Base-by-base conservation (phyloP, 1,140 invertebrate genomes). In the Drosophila triauraria region DNA sequence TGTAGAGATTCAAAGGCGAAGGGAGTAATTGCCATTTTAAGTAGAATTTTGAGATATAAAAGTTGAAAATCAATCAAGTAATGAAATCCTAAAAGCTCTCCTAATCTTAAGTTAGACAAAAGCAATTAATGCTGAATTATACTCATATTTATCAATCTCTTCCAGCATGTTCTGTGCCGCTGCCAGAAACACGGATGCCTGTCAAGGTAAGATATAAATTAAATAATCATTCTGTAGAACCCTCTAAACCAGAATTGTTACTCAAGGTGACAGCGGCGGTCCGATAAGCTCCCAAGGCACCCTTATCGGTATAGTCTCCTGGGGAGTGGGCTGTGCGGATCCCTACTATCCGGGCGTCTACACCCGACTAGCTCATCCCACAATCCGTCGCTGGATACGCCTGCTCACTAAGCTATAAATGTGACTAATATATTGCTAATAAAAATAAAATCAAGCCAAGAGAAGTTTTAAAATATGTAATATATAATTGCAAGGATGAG, bases 301-400 rank as follows among this genome's bases (percentile, higher is more conserved):
- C 1, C 71, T 94, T 1, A 92, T 93, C 53, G 96, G 96, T 23
- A 91, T 96, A 20, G 94, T 95, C 0, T 95, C 95, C 25, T 96
- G 95, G 94, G 96, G 95, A 23, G 93, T 94, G 23, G 94, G 94
- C 1, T 96, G 96, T 75, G 95, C 93, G 3, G 90, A 93, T 70
- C 93, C 94, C 0, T 92, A 93, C 6, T 93, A 93, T 75, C 95
- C 95, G 1, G 95, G 95, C 10, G 94, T 96, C 27, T 96, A 96
- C 88, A 95, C 95, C 0, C 93, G 94, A n/a, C 93, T 95, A 12
- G 71, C 91, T 1, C 88, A 92, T 71, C 82, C 91, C 9, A 59
- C 72, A 4, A 79, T 93, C 25, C 72, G 92, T 15, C 72, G 75
- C 13, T 93, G 92, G 92, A 86, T 93, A 30, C 84, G 87, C 40